These are phyloP conservation scores for Phaetusa simplex DNA, from an alignment of 2,113 vertebrate genomes.

Conservation along the genomic window DNA sequence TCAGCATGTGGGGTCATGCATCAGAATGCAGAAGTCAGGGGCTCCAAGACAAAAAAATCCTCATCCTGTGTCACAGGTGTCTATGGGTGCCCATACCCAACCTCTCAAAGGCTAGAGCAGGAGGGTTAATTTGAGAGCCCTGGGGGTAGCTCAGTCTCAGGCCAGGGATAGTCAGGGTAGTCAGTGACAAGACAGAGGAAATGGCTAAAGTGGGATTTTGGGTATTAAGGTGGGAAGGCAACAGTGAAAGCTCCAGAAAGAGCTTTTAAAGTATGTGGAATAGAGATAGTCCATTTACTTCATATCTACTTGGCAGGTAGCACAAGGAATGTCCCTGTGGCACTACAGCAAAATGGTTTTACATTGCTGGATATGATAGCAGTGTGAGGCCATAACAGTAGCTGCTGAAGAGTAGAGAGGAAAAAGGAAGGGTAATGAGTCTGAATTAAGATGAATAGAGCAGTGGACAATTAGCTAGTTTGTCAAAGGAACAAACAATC, in stretches of 20 bases:
- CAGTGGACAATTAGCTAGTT: constrained; percentile 34
- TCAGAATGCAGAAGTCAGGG: not conserved
- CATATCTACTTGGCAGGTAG: not conserved
- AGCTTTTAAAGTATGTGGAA: not conserved
- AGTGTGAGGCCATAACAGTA: not conserved
- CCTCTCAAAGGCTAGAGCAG: not conserved
- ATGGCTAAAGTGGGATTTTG: not conserved
- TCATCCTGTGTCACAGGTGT: not conserved
- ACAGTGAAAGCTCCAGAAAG: not conserved
- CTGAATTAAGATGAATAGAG: constrained; percentile 48
- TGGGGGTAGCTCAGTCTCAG: not conserved
- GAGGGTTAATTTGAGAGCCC: not conserved
- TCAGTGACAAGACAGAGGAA: not conserved
- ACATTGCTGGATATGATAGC: not conserved
- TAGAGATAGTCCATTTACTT: not conserved
- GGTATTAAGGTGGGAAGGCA: not conserved
- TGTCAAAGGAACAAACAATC: constrained; percentile 41
- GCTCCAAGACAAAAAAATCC: not conserved
- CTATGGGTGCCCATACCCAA: not conserved
- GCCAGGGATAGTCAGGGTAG: not conserved
- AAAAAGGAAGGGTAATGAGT: constrained; percentile 13
- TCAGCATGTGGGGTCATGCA: not conserved
- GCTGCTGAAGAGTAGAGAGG: not conserved
- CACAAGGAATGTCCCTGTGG: not conserved
- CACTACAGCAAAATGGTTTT: not conserved